Evolutionary conservation across 2,113 vertebrate species (phyloP), one percentile per base, ranked within the genome.

Genomic region (Falcunculus frontatus): DNA sequence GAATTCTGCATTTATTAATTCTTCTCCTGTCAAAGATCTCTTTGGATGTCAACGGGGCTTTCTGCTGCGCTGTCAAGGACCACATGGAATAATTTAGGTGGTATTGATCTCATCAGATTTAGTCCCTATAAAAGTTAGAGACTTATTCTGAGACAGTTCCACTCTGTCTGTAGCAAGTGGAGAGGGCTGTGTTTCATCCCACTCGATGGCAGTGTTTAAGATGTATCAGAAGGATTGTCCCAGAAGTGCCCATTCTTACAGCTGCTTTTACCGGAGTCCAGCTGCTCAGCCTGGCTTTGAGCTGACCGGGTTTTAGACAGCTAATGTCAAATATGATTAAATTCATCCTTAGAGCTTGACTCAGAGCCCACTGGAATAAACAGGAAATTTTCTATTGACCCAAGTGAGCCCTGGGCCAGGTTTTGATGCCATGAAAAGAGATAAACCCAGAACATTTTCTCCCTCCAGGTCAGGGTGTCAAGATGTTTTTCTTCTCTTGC

Each of bases 1-100:
- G n/a, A 88, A 89, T 93, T 84, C 79, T 80, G 83, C 86, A 87
- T 88, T 79, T 95, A 93, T 95, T 92, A 84, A 56, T 57, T 68
- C 69, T 81, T 89, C 79, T 83, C 39, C 87, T 76, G 67, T 85
- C 88, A 95, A 47, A 88, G 88, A 83, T 59, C 55, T 65, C 82
- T 74, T 42, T 69, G 69, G 73, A 64, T 65, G 84, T 79, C 11
- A 0, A 33, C 9, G 8, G n/a, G 37, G 56, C 27, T 87, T 81
- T 81, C 73, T 95, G 73, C n/a, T 37, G 69, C 3, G 2, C 65
- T 89, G 73, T 87, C 81, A 82, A 64, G 69, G 35, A 52, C 76
- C 89, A 41, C 32, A 1, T 44, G 67, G 47, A 89, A 78, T 73
- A 72, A 84, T 89, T 95, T 68, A 60, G 73, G 69, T 64, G 37